Conservation (phyloP, 2,113 vertebrate species). For the Seriola rivoliana region DNA sequence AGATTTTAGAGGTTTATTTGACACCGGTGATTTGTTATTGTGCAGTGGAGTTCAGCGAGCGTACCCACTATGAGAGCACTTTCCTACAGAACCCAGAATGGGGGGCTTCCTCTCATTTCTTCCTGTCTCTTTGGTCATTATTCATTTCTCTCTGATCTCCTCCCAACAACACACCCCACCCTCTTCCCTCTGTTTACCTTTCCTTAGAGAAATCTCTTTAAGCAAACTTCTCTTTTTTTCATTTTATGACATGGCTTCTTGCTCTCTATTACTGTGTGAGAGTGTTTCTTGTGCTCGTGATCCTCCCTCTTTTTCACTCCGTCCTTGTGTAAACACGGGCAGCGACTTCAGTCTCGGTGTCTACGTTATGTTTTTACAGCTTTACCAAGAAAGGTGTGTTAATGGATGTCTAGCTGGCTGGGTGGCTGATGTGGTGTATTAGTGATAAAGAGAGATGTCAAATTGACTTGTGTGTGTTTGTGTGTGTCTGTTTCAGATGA, state of each 20-base stretch:
- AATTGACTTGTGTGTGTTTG: constrained; percentile 39
- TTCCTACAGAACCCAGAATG: constrained; percentile 24
- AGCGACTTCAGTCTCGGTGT: constrained; percentile 17
- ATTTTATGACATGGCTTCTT: constrained; percentile 21
- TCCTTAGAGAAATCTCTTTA: constrained; percentile 47
- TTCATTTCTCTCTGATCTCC: constrained; percentile 69
- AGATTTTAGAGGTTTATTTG: constrained; percentile 72
- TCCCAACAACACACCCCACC: constrained; percentile 50
- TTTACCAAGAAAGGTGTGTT: constrained; percentile 55
- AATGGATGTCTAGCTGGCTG: constrained; percentile 22
- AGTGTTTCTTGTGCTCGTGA: constrained; percentile 35
- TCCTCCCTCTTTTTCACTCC: not conserved
- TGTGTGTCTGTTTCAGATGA: constrained; percentile 84
- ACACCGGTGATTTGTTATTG: constrained; percentile 74
- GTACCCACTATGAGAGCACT: constrained; percentile 46
- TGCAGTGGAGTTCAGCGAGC: constrained; percentile 31
- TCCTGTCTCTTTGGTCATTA: constrained; percentile 53
- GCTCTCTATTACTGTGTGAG: constrained; percentile 19
- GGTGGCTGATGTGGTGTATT: constrained; percentile 35
- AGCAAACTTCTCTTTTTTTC: constrained; percentile 24
- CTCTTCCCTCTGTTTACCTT: constrained; percentile 69
- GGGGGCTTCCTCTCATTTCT: constrained; percentile 65
- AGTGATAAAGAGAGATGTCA: constrained; percentile 36
- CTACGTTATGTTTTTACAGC: constrained; percentile 50
- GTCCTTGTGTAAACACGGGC: constrained; percentile 52